Percentiles rank a stretch among this genome's conserved stretches.
Conservation (phyloP, 2,113 vertebrate genomes). For the Chamaetylas fuelleborni region DNA sequence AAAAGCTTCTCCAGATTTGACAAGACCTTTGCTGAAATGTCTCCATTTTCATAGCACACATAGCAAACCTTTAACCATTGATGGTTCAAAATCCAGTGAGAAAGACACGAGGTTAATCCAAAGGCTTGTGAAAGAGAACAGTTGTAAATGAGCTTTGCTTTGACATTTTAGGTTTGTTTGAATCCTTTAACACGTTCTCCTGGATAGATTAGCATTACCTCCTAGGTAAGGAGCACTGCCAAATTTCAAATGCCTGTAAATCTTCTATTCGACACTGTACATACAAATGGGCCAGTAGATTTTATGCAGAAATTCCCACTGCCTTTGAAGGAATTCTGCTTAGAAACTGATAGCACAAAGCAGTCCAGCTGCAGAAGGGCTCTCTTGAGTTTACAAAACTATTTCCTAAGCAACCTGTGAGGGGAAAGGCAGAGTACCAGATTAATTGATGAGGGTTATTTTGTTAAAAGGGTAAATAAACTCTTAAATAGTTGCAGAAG, state of each 20-base stretch:
- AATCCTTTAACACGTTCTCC: not conserved
- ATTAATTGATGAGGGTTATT: not conserved
- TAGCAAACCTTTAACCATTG: not conserved
- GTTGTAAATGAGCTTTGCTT: not conserved
- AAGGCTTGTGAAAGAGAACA: not conserved
- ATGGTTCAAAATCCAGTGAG: not conserved
- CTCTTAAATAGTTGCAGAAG: not conserved
- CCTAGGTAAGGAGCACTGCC: not conserved
- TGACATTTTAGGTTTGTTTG: not conserved
- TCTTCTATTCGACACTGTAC: not conserved
- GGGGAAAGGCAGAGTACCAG: not conserved
- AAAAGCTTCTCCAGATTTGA: not conserved
- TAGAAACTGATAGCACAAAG: slow-evolving; percentile 34
- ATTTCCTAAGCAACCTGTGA: not conserved
- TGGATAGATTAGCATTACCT: not conserved
- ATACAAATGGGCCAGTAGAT: not conserved
- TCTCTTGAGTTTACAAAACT: slow-evolving; percentile 17
- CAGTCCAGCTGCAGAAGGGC: not conserved
- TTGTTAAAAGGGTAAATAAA: not conserved
- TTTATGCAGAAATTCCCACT: slow-evolving; percentile 12
- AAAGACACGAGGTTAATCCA: not conserved
- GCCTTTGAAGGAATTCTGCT: slow-evolving; percentile 19
- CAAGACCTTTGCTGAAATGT: not conserved
- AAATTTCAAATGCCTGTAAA: not conserved
- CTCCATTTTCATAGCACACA: not conserved